Evolutionary conservation across 2,888 invertebrate genomes (phyloP).

Genomic region (Melanostoma scalare): DNA sequence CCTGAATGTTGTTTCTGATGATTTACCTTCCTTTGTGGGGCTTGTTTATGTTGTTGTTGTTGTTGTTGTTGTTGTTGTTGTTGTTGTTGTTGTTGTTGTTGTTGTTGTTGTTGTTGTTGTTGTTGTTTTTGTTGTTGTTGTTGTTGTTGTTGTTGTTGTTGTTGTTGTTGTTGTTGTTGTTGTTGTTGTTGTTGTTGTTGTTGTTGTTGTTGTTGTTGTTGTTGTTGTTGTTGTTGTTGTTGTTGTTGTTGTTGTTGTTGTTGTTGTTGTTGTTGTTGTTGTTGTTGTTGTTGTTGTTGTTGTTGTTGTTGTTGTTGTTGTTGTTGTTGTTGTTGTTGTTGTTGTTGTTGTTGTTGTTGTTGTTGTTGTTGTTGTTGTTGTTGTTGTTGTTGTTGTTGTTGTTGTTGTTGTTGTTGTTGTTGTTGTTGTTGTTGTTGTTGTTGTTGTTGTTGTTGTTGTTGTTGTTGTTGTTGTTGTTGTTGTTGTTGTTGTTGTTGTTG

Average conservation of each 20-base stretch:
- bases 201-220: slow-evolving; percentile 4
- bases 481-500: slow-evolving; percentile 4
- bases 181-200: slow-evolving; percentile 4
- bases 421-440: slow-evolving; percentile 4
- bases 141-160: slow-evolving; percentile 4
- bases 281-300: not conserved
- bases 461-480: slow-evolving; percentile 4
- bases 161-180: slow-evolving; percentile 4
- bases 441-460: slow-evolving; percentile 4
- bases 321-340: slow-evolving; percentile 4
- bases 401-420: slow-evolving; percentile 4
- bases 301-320: slow-evolving; percentile 4
- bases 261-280: slow-evolving; percentile 4
- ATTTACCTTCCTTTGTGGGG: too few relatives aligned
- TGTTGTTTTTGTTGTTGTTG: slow-evolving; percentile 2
- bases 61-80: slow-evolving; percentile 4
- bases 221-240: slow-evolving; percentile 4
- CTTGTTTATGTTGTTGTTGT: not conserved
- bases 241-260: slow-evolving; percentile 4
- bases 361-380: slow-evolving; percentile 4
- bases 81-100: not conserved
- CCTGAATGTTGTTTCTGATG: too few relatives aligned
- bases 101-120: slow-evolving; percentile 4
- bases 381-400: slow-evolving; percentile 4
- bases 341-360: slow-evolving; percentile 4